Percentiles rank a stretch among this genome's conserved stretches.
Evolutionary conservation across 2,113 vertebrate species (phyloP).

Genomic region (Aplodontia rufa): DNA sequence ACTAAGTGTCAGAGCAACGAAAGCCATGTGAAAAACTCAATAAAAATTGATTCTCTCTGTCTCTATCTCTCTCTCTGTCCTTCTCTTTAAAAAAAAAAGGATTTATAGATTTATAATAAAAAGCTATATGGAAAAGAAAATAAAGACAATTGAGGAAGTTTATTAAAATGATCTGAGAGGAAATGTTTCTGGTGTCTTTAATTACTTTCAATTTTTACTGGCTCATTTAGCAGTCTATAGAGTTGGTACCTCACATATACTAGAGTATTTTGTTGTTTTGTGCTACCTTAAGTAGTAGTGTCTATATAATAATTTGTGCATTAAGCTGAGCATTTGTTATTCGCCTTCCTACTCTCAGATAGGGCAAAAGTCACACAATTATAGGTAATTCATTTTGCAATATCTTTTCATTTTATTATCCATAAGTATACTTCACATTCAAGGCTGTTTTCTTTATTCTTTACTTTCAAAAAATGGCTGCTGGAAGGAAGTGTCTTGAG

Average conservation of each 20-base stretch:
- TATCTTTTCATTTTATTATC: background rate
- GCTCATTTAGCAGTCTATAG: background rate
- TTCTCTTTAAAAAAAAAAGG: no score
- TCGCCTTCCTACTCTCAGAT: background rate
- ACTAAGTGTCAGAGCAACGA: no score
- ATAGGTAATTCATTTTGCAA: background rate
- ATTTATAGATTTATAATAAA: background rate
- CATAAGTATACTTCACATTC: background rate
- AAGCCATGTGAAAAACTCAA: no score
- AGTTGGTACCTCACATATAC: background rate
- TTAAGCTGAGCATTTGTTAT: background rate
- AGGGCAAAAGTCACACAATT: background rate
- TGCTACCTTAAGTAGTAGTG: background rate
- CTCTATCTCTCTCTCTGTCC: no score
- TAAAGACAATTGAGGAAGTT: background rate
- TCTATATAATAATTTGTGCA: background rate
- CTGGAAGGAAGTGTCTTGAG: slow-evolving; percentile 13
- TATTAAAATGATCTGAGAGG: background rate
- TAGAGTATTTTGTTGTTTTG: background rate
- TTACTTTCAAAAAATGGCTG: slow-evolving; percentile 54
- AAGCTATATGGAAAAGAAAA: background rate
- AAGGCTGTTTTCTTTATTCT: background rate
- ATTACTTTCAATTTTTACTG: background rate
- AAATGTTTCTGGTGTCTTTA: background rate
- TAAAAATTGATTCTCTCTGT: no score